Evolutionary conservation across 2,797 vertebrate species (phyloP).

Genomic region (Cossypha heuglini): DNA sequence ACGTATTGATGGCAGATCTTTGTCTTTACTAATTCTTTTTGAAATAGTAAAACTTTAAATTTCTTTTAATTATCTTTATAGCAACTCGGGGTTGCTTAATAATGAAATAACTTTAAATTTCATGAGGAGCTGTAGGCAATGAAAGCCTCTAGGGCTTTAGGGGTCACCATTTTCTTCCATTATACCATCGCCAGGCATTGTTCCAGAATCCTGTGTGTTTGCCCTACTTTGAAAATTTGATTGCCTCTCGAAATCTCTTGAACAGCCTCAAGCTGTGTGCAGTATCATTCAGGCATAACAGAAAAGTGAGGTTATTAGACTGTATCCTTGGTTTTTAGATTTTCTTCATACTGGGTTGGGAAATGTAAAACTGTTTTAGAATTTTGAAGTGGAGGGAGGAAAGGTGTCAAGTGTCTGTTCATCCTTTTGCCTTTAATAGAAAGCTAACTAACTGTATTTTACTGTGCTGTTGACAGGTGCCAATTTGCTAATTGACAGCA

Average conservation of each 20-base stretch:
- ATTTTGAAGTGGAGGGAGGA: neutral
- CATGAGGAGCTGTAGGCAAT: neutral
- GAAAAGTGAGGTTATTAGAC: neutral
- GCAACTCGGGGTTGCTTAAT: neutral
- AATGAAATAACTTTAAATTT: neutral
- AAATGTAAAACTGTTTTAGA: neutral
- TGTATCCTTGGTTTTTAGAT: neutral
- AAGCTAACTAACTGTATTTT: slow-evolving; percentile 39
- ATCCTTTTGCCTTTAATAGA: slow-evolving; percentile 6
- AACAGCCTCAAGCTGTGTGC: neutral
- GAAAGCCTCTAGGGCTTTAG: neutral
- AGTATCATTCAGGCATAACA: neutral
- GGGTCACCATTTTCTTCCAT: neutral
- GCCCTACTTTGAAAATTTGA: neutral
- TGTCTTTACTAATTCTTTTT: neutral
- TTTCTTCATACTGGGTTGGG: neutral
- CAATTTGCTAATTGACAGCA: slow-evolving; percentile 91
- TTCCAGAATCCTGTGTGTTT: neutral
- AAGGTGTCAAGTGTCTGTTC: neutral
- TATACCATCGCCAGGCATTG: neutral
- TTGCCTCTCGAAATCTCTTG: neutral
- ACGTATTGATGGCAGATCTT: neutral
- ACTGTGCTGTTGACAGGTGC: slow-evolving; percentile 80
- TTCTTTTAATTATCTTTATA: neutral
- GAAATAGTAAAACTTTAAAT: neutral